Evolutionary conservation across 2,888 invertebrate genomes (phyloP).

Genomic region (Phyto melanocephala): DNA sequence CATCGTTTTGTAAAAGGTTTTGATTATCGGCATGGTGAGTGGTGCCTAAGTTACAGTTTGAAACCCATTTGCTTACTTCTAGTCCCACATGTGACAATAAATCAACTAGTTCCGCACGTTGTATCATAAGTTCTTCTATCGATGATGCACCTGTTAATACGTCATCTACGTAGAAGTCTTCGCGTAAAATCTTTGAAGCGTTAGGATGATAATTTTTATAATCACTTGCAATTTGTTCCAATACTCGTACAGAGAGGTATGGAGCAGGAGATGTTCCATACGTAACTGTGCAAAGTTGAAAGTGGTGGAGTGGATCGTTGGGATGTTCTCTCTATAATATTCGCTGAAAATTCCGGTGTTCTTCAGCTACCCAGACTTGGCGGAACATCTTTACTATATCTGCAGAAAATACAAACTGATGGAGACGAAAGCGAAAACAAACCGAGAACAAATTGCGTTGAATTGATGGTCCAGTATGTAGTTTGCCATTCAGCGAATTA

Average conservation of each 20-base stretch:
- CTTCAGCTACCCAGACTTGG: slow-evolving; percentile 33
- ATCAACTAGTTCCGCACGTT: neutral
- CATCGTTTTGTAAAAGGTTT: neutral
- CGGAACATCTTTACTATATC: slow-evolving; percentile 53
- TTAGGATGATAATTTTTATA: slow-evolving; percentile 30
- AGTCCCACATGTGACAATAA: slow-evolving; percentile 2
- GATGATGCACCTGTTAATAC: slow-evolving; percentile 52
- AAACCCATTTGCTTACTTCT: slow-evolving; percentile 13
- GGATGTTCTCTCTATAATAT: slow-evolving; percentile 24
- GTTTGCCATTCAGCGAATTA: neutral
- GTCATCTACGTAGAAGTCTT: slow-evolving; percentile 63
- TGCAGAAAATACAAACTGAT: slow-evolving; percentile 42
- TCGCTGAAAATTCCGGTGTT: slow-evolving; percentile 37
- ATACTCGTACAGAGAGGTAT: slow-evolving; percentile 53
- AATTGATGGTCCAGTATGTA: slow-evolving; percentile 26
- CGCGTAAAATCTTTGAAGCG: slow-evolving; percentile 38
- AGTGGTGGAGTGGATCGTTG: neutral
- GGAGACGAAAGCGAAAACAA: slow-evolving; percentile 37
- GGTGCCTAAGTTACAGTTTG: neutral
- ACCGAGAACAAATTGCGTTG: slow-evolving; percentile 45
- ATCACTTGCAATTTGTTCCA: slow-evolving; percentile 50
- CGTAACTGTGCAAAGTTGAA: slow-evolving; percentile 48
- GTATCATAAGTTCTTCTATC: slow-evolving; percentile 9
- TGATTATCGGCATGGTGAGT: neutral
- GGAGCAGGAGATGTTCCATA: slow-evolving; percentile 62